phyloP scores from a whole-genome alignment of 2,888 invertebrate genomes.

The Oxyteleia sp. region DNA sequence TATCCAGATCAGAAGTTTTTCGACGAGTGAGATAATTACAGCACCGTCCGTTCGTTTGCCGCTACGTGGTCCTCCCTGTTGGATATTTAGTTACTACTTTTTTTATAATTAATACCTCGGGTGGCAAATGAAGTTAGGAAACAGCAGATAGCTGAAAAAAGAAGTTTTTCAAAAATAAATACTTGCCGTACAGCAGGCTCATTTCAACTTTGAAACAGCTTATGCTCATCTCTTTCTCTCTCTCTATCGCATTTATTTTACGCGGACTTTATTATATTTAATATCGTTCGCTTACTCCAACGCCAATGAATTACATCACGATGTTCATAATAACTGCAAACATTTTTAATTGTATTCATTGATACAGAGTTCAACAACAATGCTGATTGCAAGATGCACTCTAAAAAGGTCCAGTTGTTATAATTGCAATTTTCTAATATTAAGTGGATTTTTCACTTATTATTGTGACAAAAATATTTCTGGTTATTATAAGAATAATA shows the following conservation, averaged over 20 bases:
- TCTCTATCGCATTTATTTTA: slow-evolving; percentile 27
- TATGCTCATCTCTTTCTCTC: slow-evolving; percentile 33
- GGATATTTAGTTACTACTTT: slow-evolving; percentile 86
- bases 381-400: too few relatives aligned
- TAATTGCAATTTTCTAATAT: too few relatives aligned
- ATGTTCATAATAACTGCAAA: not conserved
- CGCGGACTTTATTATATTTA: not conserved
- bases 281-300: not conserved
- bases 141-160: slow-evolving; percentile 78
- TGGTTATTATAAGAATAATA: too few relatives aligned
- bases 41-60: slow-evolving; percentile 78
- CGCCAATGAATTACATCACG: not conserved
- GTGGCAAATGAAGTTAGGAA: slow-evolving; percentile 84
- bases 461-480: too few relatives aligned
- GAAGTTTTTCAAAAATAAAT: slow-evolving; percentile 81
- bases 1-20: slow-evolving; percentile 84
- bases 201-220: slow-evolving; percentile 61
- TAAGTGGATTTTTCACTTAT: too few relatives aligned
- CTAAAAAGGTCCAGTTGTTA: too few relatives aligned
- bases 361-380: too few relatives aligned
- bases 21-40: slow-evolving; percentile 85
- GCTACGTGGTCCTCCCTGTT: slow-evolving; percentile 77
- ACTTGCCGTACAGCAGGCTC: slow-evolving; percentile 57
- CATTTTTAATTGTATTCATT: not conserved
- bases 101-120: slow-evolving; percentile 86